Conservation (phyloP, 2,888 invertebrate genomes). For the Protophormia terraenovae region DNA sequence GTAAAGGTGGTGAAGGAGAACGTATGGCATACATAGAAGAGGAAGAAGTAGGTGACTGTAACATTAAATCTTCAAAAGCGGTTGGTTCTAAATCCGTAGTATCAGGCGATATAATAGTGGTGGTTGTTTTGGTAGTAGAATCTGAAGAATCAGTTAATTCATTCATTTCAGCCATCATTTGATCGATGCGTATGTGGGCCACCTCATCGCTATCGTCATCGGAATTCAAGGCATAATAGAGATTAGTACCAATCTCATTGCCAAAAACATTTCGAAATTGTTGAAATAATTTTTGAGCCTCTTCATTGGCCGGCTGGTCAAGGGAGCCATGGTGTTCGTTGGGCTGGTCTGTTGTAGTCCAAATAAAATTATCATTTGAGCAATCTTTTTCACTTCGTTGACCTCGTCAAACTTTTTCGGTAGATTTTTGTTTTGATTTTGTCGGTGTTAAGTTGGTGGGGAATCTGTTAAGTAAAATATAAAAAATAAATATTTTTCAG, state of each 20-base stretch:
- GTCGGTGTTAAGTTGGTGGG: slow-evolving; percentile 77
- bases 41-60: slow-evolving; percentile 72
- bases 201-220: slow-evolving; percentile 66
- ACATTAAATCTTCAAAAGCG: slow-evolving; percentile 27
- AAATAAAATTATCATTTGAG: slow-evolving; percentile 78
- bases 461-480: slow-evolving; percentile 68
- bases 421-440: slow-evolving; percentile 78
- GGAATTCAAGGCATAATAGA: slow-evolving; percentile 74
- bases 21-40: slow-evolving; percentile 75
- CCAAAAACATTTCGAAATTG: slow-evolving; percentile 75
- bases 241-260: slow-evolving; percentile 71
- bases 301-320: slow-evolving; percentile 44
- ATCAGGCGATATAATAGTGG: slow-evolving; percentile 61
- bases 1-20: slow-evolving; percentile 72
- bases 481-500: neutral
- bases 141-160: slow-evolving; percentile 69
- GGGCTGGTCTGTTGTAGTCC: slow-evolving; percentile 58
- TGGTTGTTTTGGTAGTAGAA: slow-evolving; percentile 59
- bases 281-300: slow-evolving; percentile 69
- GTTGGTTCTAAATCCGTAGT: slow-evolving; percentile 40
- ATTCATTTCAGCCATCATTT: slow-evolving; percentile 74
- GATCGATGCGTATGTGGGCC: slow-evolving; percentile 74
- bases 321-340: slow-evolving; percentile 37
- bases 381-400: slow-evolving; percentile 81
- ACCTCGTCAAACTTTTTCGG: slow-evolving; percentile 81